Conservation (phyloP, 2,113 vertebrate species). For the Atherinomorus stipes region DNA sequence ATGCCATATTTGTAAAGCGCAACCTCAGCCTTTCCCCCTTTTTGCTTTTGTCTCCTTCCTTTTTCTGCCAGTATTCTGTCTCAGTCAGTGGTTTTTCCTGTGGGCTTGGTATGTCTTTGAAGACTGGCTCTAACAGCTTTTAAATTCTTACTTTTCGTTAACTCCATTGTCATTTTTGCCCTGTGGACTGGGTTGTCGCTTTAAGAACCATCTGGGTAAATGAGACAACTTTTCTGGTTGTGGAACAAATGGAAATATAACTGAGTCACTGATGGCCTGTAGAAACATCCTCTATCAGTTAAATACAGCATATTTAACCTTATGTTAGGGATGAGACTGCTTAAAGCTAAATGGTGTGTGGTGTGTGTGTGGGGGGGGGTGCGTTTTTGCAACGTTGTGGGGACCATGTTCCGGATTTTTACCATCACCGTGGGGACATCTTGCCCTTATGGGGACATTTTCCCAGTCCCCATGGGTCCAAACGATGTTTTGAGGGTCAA, state of each 20-base stretch:
- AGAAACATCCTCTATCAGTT: neutral
- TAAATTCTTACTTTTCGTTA: neutral
- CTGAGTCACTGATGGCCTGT: too few species aligned
- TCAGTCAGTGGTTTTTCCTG: constrained; percentile 39
- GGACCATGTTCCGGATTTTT: too few species aligned
- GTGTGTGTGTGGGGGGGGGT: too few species aligned
- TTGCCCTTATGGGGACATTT: too few species aligned
- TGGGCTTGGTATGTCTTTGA: constrained; percentile 5
- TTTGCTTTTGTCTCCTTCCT: constrained; percentile 50
- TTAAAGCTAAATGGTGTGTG: neutral
- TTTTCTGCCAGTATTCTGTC: constrained; percentile 63
- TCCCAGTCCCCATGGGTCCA: too few species aligned
- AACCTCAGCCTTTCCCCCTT: constrained; percentile 31
- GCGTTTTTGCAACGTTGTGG: too few species aligned
- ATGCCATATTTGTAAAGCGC: constrained; percentile 42
- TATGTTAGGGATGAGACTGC: neutral
- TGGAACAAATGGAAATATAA: too few species aligned
- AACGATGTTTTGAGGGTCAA: too few species aligned
- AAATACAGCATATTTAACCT: neutral
- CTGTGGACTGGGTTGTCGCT: neutral
- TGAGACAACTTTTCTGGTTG: too few species aligned
- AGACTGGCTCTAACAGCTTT: neutral
- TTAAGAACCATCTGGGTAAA: neutral
- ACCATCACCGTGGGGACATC: too few species aligned
- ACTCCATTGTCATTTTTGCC: neutral